phyloP scores from a whole-genome alignment of 2,888 invertebrate genomes.

The Ennomos erosarius region DNA sequence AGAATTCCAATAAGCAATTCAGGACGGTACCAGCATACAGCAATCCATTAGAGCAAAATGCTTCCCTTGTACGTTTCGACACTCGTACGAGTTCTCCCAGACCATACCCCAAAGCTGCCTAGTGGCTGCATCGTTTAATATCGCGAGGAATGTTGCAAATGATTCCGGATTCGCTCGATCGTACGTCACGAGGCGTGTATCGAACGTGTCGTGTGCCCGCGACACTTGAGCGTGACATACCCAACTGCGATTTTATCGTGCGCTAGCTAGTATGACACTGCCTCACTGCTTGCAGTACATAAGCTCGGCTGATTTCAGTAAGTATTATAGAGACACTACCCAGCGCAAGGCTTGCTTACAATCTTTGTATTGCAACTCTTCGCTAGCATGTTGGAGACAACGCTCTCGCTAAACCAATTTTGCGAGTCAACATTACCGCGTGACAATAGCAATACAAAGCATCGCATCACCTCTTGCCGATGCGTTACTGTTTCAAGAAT shows the following conservation, averaged over 20 bases:
- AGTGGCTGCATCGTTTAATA: slow-evolving; percentile 27
- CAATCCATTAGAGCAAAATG: slow-evolving; percentile 30
- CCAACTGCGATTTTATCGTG: slow-evolving; percentile 21
- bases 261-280: neutral
- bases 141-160: slow-evolving; percentile 33
- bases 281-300: slow-evolving; percentile 4
- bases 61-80: slow-evolving; percentile 17
- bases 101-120: slow-evolving; percentile 9
- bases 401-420: no score
- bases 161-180: slow-evolving; percentile 17
- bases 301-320: neutral
- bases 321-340: neutral
- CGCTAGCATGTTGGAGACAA: no score
- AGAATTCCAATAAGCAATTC: slow-evolving; percentile 28
- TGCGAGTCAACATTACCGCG: no score
- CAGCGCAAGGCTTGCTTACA: no score
- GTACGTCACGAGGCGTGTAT: slow-evolving; percentile 18
- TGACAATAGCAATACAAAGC: no score
- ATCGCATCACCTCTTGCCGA: no score
- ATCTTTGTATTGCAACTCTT: no score
- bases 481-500: no score
- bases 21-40: slow-evolving; percentile 17
- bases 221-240: slow-evolving; percentile 20
- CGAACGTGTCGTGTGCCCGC: slow-evolving; percentile 23
- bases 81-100: slow-evolving; percentile 27